Evolutionary conservation across 2,888 invertebrate species (phyloP), one percentile per base, ranked within the genome.

Genomic region (Polymixis flavicincta): DNA sequence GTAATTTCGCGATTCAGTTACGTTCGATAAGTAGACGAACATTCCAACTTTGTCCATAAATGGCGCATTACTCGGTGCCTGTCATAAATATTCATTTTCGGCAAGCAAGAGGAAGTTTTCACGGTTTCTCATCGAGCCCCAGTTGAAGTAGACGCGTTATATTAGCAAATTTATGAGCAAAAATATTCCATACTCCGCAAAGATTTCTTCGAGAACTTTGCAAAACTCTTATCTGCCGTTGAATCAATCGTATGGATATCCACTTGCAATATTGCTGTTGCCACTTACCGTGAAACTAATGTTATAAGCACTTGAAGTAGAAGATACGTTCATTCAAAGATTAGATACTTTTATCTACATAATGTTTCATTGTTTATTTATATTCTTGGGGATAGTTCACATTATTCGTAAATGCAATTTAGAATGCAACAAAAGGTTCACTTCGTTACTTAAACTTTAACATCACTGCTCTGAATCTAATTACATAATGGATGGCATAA

Each of bases 71-170:
- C 93, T 93, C 92, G 93, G 91, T 93, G 93, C 92, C 92, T 91
- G 94, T 94, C 94, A 95, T 96, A 96, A 96, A 96, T 96, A 96
- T 96, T 96, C 95, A 96, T 96, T 95, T 95, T 94, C 92, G 92
- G 92, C 91, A 93, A 93, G 92, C 92, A 91, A 92, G 94, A 92
- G 91, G 93, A 96, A 95, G 94, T 95, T 96, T 91, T 93, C 93
- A 90, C 92, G 93, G 92, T 86, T 93, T 92, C 93, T 92, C 91
- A 85, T 90, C 89, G 89, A 85, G 89, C 91, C 89, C 87, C 87
- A 90, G 91, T 91, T 90, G 89, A 92, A 93, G 92, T 92, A 86
- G 83, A 93, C 91, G 92, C 90, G 92, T 94, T 93, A 94, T 95
- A 96, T 95, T 94, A 94, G 93, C 91, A 92, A 95, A 95, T 95